Evolutionary conservation across 2,113 vertebrate species (phyloP).

Genomic region (Oxygymnocypris stewartii): DNA sequence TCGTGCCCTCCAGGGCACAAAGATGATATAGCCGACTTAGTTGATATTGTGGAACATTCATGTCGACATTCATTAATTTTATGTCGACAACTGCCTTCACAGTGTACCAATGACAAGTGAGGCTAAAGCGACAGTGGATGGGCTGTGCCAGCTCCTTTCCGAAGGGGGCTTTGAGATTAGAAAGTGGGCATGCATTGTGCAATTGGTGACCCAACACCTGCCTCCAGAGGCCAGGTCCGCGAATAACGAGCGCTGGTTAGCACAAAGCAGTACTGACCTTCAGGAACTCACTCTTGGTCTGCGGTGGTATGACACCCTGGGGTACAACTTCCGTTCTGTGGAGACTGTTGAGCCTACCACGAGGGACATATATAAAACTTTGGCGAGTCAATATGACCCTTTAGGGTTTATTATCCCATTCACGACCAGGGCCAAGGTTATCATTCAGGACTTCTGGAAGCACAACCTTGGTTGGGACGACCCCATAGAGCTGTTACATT

Average conservation of each 20-base stretch:
- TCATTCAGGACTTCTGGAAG: too few relatives aligned
- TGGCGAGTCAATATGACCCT: slow-evolving; percentile 17
- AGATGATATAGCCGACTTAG: not conserved
- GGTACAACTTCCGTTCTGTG: not conserved
- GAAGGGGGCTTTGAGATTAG: not conserved
- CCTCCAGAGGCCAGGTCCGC: not conserved
- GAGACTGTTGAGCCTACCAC: not conserved
- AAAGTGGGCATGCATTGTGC: not conserved
- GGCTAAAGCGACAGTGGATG: not conserved
- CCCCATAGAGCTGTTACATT: too few relatives aligned
- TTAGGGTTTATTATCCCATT: not conserved
- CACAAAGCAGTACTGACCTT: not conserved
- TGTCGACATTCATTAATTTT: too few relatives aligned
- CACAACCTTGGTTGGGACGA: too few relatives aligned
- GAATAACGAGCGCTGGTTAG: not conserved
- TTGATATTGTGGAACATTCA: not conserved
- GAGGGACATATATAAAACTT: not conserved
- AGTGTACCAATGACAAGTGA: not conserved
- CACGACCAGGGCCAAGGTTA: too few relatives aligned
- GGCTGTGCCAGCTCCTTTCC: not conserved
- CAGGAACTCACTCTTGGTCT: not conserved
- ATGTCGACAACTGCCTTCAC: not conserved
- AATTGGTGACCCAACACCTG: not conserved
- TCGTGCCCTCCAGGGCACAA: not conserved
- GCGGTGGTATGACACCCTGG: not conserved